Percentiles rank a stretch among this genome's conserved stretches.
Conservation (phyloP, 2,888 invertebrate species). For the Calameuta idolon region DNA sequence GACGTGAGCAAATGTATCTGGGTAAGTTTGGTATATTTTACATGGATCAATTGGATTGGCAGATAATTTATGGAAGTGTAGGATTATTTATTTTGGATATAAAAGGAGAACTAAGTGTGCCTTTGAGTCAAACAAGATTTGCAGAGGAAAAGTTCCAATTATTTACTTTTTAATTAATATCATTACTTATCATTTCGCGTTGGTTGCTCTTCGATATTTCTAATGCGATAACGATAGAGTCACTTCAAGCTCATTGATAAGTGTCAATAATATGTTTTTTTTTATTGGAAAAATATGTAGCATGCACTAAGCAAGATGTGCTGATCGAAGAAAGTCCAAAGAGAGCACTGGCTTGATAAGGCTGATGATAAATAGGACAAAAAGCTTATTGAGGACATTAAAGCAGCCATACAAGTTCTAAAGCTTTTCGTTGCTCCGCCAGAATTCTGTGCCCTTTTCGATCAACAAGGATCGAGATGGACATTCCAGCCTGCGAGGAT, state of each 20-base stretch:
- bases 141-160: too few species aligned
- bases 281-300: conserved; percentile 51
- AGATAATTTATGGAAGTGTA: too few species aligned
- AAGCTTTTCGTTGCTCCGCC: conserved; percentile 90
- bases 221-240: conserved; percentile 2
- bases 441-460: conserved; percentile 97
- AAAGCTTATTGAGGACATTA: conserved; percentile 82
- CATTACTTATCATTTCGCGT: too few species aligned
- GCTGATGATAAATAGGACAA: conserved; percentile 83
- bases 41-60: too few species aligned
- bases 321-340: conserved; percentile 70
- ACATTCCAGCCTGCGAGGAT: conserved; percentile 92
- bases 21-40: conserved; percentile 71
- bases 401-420: conserved; percentile 80
- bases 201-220: too few species aligned
- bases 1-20: conserved; percentile 81
- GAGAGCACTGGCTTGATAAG: conserved; percentile 90
- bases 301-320: conserved; percentile 69
- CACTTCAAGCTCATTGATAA: background rate
- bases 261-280: conserved; percentile 20
- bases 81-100: too few species aligned
- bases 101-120: too few species aligned
- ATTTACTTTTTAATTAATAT: too few species aligned
- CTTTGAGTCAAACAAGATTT: too few species aligned
- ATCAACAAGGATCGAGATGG: conserved; percentile 95